Percentiles rank a stretch among this genome's conserved stretches.
Conservation (phyloP, 1,140 invertebrate species). For the Zaprionus davidi region DNA sequence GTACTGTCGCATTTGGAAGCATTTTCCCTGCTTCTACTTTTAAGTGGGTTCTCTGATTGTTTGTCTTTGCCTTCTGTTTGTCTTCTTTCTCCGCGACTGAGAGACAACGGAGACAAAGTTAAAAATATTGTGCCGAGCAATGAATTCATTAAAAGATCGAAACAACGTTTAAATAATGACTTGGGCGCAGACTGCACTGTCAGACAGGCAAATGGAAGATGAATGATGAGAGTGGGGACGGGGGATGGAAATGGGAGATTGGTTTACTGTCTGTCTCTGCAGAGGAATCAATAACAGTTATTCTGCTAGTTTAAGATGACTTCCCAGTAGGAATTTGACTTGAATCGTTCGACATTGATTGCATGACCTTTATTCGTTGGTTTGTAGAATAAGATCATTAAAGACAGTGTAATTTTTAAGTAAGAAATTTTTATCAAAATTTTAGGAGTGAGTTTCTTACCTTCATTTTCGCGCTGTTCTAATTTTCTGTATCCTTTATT, state of each 20-base stretch:
- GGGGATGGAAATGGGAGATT: neutral
- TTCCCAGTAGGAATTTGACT: neutral
- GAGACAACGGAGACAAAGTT: constrained; percentile 38
- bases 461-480: no score
- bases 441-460: no score
- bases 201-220: neutral
- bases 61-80: constrained; percentile 68
- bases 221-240: neutral
- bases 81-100: constrained; percentile 19
- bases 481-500: no score
- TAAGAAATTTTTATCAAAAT: no score
- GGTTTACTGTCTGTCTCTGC: neutral
- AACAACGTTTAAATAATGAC: constrained; percentile 20
- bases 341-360: neutral
- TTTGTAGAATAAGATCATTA: no score
- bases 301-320: neutral
- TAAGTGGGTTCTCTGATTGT: constrained; percentile 50
- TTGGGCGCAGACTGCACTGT: neutral
- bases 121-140: constrained; percentile 40
- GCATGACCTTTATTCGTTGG: no score
- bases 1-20: constrained; percentile 53
- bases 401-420: no score
- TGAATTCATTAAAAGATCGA: constrained; percentile 49
- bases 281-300: neutral
- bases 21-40: constrained; percentile 59